phyloP scores from a whole-genome alignment of 1,140 invertebrate species.

The Myzus persicae region DNA sequence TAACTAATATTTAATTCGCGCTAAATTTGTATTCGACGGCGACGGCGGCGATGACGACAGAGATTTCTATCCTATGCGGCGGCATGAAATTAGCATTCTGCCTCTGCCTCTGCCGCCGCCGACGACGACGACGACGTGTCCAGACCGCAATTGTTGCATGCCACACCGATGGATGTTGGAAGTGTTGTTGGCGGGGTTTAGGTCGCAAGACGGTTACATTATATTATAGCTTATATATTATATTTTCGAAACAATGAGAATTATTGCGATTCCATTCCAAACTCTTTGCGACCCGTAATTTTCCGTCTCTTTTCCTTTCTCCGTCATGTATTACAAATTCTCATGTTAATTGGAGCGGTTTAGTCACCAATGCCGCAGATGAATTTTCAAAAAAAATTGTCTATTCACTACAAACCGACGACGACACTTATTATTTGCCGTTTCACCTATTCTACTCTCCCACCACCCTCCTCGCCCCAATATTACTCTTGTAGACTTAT shows the following conservation, averaged over 20 bases:
- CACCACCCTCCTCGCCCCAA: too few species aligned
- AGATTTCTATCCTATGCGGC: slow-evolving; percentile 39
- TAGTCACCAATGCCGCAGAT: neutral
- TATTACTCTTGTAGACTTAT: neutral
- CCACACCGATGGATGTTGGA: slow-evolving; percentile 11
- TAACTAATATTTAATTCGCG: neutral
- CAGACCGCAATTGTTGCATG: slow-evolving; percentile 49
- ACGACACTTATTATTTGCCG: neutral
- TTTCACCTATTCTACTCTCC: neutral
- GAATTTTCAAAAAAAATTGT: neutral
- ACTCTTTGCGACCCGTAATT: neutral
- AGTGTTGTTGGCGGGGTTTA: neutral
- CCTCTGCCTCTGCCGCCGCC: neutral
- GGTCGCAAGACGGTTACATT: neutral
- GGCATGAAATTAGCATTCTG: slow-evolving; percentile 51
- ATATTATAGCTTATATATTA: neutral
- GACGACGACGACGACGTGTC: slow-evolving; percentile 37
- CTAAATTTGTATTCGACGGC: neutral
- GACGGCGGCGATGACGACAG: neutral
- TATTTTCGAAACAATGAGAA: slow-evolving; percentile 43
- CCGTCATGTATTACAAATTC: slow-evolving; percentile 46
- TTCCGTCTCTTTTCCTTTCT: neutral
- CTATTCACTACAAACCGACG: neutral
- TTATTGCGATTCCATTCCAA: slow-evolving; percentile 53
- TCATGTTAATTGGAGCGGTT: slow-evolving; percentile 55